Base-by-base conservation (phyloP, 2,113 vertebrate genomes). In the Clupea harengus region DNA sequence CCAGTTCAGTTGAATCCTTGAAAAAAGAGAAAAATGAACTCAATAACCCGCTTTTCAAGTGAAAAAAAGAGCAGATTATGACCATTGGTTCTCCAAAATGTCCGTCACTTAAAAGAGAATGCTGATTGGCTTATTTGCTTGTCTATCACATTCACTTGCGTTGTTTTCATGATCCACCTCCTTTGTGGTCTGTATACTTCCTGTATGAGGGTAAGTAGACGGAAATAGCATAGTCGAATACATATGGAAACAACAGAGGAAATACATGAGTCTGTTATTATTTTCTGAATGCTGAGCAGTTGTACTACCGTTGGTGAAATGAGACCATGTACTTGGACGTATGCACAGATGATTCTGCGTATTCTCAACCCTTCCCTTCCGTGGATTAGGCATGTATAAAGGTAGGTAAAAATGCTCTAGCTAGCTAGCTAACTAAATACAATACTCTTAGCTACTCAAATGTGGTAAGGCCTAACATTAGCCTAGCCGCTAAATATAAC, bases 331-430 rank as follows among this genome's bases (percentile, higher is more conserved):
- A 81, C 57, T 6, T n/a, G 39, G 44, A 47, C 85, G 39, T 78
- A 82, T 85, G 52, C 45, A 52, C 82, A 86, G 86, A 80, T 85
- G 88, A 85, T 81, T 83, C 81, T 85, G 85, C 57, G 20, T 75
- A 45, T 49, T 57, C 45, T 81, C 81, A 86, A 90, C 47, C n/a
- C 82, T n/a, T 88, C 7, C 81, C 18, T 87, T 18, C n/a, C 15
- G 88, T 64, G 46, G 85, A 88, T 82, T 75, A 86, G 17, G 86
- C 83, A 90, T 86, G 90, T 81, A 28, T 90, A 86, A 92, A 93
- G 94, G 94, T 94, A 89, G 17, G 89, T 83, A 64, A 46, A 39
- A 47, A 44, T 72, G 81, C 15, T 57, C 83, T 82, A 50, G 78
- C 75, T 81, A 83, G 82, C 72, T 81, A 67, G 82, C 78, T 47